These are phyloP conservation scores for Drosophila anceps DNA, from an alignment of 2,888 invertebrate species.

Conservation along the genomic window DNA sequence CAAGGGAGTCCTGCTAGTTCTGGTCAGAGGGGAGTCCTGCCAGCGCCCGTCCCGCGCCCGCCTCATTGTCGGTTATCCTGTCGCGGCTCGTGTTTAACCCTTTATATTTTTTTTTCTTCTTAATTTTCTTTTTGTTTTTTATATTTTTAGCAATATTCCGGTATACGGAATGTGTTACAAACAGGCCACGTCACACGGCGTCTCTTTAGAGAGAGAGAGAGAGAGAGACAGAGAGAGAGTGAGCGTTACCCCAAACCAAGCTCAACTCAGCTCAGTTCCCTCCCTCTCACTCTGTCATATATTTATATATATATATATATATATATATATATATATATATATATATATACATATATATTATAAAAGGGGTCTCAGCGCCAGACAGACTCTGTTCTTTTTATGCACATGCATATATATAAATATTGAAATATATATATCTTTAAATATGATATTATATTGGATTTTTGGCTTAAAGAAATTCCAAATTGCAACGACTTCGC, in stretches of 20 bases:
- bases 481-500: not conserved
- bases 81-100: slow-evolving; percentile 72
- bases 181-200: slow-evolving; percentile 59
- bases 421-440: slow-evolving; percentile 20
- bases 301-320: slow-evolving; percentile 5
- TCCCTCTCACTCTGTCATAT: not conserved
- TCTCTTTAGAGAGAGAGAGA: slow-evolving; percentile 1
- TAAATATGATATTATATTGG: slow-evolving; percentile 61
- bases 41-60: slow-evolving; percentile 1
- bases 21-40: not conserved
- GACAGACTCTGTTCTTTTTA: slow-evolving; percentile 73
- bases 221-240: not conserved
- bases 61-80: slow-evolving; percentile 68
- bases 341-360: slow-evolving; percentile 12
- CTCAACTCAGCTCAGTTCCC: slow-evolving; percentile 1
- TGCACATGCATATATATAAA: slow-evolving; percentile 22
- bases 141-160: slow-evolving; percentile 38
- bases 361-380: slow-evolving; percentile 50
- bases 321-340: slow-evolving; percentile 6
- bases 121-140: slow-evolving; percentile 17
- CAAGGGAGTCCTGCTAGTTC: slow-evolving; percentile 34
- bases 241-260: slow-evolving; percentile 19
- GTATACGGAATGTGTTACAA: slow-evolving; percentile 71
- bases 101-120: slow-evolving; percentile 40
- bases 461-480: slow-evolving; percentile 23